Percentiles rank a stretch among this genome's conserved stretches.
Evolutionary conservation across 2,888 invertebrate species (phyloP).

Genomic region (Priocnemis perturbator): DNA sequence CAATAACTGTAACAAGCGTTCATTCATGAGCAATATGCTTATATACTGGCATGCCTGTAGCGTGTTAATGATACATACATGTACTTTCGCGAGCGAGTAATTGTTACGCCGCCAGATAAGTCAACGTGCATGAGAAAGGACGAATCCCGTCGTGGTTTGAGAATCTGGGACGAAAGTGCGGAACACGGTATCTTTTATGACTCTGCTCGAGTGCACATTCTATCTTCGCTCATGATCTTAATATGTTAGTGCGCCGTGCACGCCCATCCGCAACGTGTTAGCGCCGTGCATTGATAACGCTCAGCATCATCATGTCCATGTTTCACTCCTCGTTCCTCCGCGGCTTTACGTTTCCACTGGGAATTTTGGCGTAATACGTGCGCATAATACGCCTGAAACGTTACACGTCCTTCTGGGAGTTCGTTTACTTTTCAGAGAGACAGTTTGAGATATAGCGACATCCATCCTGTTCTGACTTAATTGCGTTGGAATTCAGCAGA

Average conservation of each 20-base stretch:
- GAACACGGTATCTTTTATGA: slow-evolving; percentile 59
- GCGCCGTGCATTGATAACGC: slow-evolving; percentile 35
- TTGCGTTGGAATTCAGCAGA: too few relatives aligned
- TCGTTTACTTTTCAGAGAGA: too few relatives aligned
- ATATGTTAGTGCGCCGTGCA: slow-evolving; percentile 55
- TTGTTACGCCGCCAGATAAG: slow-evolving; percentile 13
- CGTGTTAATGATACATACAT: too few relatives aligned
- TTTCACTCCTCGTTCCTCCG: slow-evolving; percentile 9
- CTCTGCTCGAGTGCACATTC: slow-evolving; percentile 49
- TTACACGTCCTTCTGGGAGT: too few relatives aligned
- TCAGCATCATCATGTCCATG: slow-evolving; percentile 11
- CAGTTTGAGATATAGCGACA: too few relatives aligned
- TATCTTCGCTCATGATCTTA: slow-evolving; percentile 63
- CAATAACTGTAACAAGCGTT: too few relatives aligned
- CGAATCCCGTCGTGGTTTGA: slow-evolving; percentile 30
- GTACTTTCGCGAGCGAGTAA: too few relatives aligned
- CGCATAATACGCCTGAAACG: too few relatives aligned
- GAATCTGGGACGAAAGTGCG: slow-evolving; percentile 53
- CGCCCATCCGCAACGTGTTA: slow-evolving; percentile 42
- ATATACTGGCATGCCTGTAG: too few relatives aligned
- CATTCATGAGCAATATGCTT: too few relatives aligned
- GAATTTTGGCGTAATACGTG: too few relatives aligned
- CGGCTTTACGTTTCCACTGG: not conserved
- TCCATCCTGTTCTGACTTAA: too few relatives aligned
- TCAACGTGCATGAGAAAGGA: slow-evolving; percentile 25